These are phyloP conservation scores for Apolygus lucorum DNA, from an alignment of 1,140 invertebrate genomes.

Conservation along the genomic window DNA sequence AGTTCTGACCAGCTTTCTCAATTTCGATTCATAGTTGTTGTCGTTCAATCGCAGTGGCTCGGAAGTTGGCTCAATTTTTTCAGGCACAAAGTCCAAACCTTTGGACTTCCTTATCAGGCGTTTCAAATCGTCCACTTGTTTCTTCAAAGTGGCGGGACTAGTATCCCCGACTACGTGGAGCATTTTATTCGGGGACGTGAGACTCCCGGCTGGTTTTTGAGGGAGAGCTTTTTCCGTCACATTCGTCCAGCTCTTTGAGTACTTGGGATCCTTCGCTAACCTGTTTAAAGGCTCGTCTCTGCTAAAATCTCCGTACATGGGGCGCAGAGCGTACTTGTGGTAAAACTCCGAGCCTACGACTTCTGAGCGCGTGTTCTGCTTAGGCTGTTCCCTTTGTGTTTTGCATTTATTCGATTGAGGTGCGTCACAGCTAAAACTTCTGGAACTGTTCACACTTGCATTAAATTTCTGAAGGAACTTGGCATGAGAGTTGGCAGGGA, in stretches of 20 bases:
- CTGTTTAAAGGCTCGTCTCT: too few relatives aligned
- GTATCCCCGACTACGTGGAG: neutral
- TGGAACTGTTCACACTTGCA: neutral
- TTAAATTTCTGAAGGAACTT: neutral
- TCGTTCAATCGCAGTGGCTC: neutral
- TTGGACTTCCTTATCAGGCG: neutral
- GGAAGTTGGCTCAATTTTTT: neutral
- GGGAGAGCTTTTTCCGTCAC: neutral
- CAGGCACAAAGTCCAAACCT: too few relatives aligned
- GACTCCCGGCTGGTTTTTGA: neutral
- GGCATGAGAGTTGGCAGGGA: too few relatives aligned
- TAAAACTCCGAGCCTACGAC: too few relatives aligned
- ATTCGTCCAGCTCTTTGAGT: neutral
- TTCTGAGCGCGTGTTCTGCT: too few relatives aligned
- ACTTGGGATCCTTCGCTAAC: neutral
- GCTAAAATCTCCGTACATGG: too few relatives aligned
- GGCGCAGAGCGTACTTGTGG: neutral
- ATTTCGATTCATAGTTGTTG: neutral
- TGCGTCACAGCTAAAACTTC: neutral
- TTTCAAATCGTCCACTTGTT: neutral
- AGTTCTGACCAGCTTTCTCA: neutral
- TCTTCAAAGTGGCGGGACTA: neutral
- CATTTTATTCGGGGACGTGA: neutral
- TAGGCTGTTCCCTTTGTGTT: neutral
- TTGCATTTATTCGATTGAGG: neutral